Evolutionary conservation across 2,113 vertebrate species (phyloP), one percentile per base, ranked within the genome.

Genomic region (Pygoscelis antarcticus): DNA sequence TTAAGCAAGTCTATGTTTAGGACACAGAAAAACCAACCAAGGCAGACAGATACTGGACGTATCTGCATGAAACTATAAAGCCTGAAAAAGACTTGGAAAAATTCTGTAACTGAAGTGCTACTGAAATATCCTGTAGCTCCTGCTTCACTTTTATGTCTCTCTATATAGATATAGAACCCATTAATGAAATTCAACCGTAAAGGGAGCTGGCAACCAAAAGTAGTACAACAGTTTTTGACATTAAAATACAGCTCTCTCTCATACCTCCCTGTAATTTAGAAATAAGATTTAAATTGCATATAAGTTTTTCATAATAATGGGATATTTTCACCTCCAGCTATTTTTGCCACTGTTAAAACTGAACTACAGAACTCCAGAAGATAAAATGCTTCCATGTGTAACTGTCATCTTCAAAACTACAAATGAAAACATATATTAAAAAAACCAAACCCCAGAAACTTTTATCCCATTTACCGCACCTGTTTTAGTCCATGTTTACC

Each of bases 1-100:
- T 72, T 89, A 95, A 96, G 68, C 69, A 95, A 90, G 20, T 88
- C 49, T 94, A 27, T 89, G 75, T 92, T 91, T 57, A 42, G 86
- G 93, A 94, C 34, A 85, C 17, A 84, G 68, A 57, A 64, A 79
- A 91, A 71, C 2, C 57, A 94, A 34, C 13, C 23, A 65, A 49
- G 30, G 34, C 58, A 96, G 90, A 72, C n/a, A 89, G 84, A 83
- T 42, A 78, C 20, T 65, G 57, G 65, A 83, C 4, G 2, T 65
- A 87, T 30, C 38, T 47, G 27, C 38, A 66, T 75, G 62, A 66
- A 90, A 97, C 23, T 47, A 13, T 58, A 92, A 93, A 69, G 36
- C 70, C 58, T 58, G 70, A 70, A 91, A 87, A 88, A 78, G 44
- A 23, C n/a, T 72, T 94, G 71, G 83, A 79, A 89, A 90, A 91